Base-by-base conservation (phyloP, 1,140 invertebrate genomes). In the Tetragnatha versicolor region DNA sequence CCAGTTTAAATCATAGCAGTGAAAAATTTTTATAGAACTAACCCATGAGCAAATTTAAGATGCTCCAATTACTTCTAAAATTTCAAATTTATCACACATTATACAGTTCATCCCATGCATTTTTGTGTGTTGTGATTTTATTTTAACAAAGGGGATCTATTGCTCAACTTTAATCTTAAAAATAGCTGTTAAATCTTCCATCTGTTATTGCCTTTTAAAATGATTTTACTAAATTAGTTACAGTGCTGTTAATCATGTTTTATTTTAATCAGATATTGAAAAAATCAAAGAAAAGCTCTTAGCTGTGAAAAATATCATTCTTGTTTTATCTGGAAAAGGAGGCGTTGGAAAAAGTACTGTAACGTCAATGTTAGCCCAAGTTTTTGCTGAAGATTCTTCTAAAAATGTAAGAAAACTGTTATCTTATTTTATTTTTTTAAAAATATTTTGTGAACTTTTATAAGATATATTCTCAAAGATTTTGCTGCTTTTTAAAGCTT, bases 321-420 rank as follows among this genome's bases (percentile, higher is more conserved):
- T 99, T 25, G 89, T 99, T 17, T 87, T 99, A 12, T 98, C 97
- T 9, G 97, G 97, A 0, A 99, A 99, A 89, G 97, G 97, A 2
- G 97, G 97, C 49, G 97, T 99, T 31, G 97, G 97, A 14, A 87
- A 87, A 82, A 88, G 86, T 75, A 87, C 88, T 35, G 89, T 98
- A n/a, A 94, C 95, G 35, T 91, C 93, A 0, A 90, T 96, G 63
- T 84, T 99, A 42, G 92, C 94, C 20, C 90, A 95, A 82, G 91
- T 89, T 45, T 86, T 99, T 55, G 94, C 96, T 39, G 87, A 84
- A 60, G 88, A 91, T 85, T 85, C 87, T 65, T 89, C 93, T 35
- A 89, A 86, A 85, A 93, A 94, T 89, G 92, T 93, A 86, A 63
- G 53, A 35, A 22, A 14, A 20, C 10, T 20, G 12, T 60, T 60